Evolutionary conservation across 2,888 invertebrate genomes (phyloP), one percentile per base, ranked within the genome.

Genomic region (Endotricha flammealis): DNA sequence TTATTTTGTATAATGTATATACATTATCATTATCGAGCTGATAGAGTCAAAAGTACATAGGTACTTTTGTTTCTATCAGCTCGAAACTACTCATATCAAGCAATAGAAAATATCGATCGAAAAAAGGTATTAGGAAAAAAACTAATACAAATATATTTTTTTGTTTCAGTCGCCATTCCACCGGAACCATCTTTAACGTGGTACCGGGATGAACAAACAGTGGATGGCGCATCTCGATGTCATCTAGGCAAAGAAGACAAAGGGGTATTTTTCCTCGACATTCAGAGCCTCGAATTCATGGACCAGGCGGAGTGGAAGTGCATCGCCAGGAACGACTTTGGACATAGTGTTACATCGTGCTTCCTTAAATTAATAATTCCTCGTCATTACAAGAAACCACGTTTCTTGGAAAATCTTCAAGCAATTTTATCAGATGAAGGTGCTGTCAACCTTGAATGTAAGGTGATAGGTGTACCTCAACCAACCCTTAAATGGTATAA

Each of bases 221-320:
- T 96, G 8, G 92, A 93, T 46, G 89, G 85, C 42, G 75, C 88
- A 0, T 83, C 88, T 42, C 91, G 91, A 30, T 95, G 93, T 62
- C 88, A 89, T 45, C 87, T 91, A 27, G 88, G 83, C 33, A 89
- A 89, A 36, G 94, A 94, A 62, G 90, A 91, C 12, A 85, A 91
- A 25, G 95, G 95, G 11, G 82, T 88, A 9, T 94, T 91, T 68
- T 90, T 90, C 62, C 83, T 96, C 44, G 91, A 93, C 56, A 90
- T 96, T 23, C 88, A 88, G 36, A 88, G 89, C 40, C 87, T 95
- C 1, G 95, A 95, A 71, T 91, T 95, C 57, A 87, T 91, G 39
- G 96, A 96, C 66, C 95, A 95, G 77, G 95, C 95, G 0, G 95
- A 96, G 64, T 96, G 96, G 96, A 96, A 95, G 69, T 96, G 95